Evolutionary conservation across 1,140 invertebrate species (phyloP).

Genomic region (Choristoneura fumiferana): DNA sequence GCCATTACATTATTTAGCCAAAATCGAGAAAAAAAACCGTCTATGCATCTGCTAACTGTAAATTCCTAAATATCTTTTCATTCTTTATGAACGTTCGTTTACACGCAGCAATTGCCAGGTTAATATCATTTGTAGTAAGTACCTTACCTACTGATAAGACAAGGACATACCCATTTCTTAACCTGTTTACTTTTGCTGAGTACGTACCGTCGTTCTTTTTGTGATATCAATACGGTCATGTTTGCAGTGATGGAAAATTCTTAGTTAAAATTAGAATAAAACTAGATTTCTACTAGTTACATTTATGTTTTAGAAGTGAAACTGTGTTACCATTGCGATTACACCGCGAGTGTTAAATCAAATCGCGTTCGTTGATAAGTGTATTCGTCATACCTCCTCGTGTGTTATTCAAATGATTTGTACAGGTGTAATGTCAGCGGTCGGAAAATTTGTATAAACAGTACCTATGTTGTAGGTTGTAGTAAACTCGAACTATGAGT

Average conservation of each 20-base stretch:
- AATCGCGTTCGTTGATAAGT: slow-evolving; percentile 42
- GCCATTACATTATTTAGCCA: too few species aligned
- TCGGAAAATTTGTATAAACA: background rate
- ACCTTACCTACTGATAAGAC: slow-evolving; percentile 21
- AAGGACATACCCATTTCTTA: slow-evolving; percentile 21
- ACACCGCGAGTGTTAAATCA: background rate
- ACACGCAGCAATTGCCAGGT: background rate
- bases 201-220: slow-evolving; percentile 13
- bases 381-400: slow-evolving; percentile 52
- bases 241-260: background rate
- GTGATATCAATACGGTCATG: slow-evolving; percentile 10
- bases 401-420: slow-evolving; percentile 55
- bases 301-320: too few species aligned
- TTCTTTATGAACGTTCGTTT: too few species aligned
- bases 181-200: slow-evolving; percentile 27
- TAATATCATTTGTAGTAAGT: slow-evolving; percentile 16
- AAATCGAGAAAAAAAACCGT: too few species aligned
- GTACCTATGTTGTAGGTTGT: too few species aligned
- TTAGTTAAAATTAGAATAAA: slow-evolving; percentile 11
- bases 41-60: too few species aligned
- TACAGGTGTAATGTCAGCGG: slow-evolving; percentile 50
- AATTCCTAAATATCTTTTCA: too few species aligned
- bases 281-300: slow-evolving; percentile 27
- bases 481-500: background rate
- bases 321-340: too few species aligned